Evolutionary conservation across 2,113 vertebrate species (phyloP).

Genomic region (Dolichallabes microphthalmus): DNA sequence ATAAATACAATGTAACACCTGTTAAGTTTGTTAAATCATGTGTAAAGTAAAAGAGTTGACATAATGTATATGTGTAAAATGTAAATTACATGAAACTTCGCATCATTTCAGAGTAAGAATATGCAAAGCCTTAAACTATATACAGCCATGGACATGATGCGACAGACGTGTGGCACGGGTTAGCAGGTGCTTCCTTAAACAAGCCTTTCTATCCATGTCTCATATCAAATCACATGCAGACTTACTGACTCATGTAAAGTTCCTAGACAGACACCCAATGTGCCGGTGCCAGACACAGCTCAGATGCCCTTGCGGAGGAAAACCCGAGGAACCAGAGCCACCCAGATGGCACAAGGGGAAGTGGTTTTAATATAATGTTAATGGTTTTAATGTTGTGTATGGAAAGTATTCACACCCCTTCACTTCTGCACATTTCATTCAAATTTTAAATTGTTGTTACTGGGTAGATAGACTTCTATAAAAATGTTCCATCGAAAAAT

Average conservation of each 20-base stretch:
- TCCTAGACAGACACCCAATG: neutral
- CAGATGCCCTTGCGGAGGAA: no score
- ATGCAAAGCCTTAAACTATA: neutral
- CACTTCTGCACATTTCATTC: no score
- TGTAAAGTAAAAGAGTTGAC: neutral
- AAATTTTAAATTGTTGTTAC: no score
- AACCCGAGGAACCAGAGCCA: no score
- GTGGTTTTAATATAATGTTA: no score
- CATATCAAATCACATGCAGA: neutral
- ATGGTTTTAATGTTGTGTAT: no score
- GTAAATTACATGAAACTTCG: neutral
- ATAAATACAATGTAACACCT: no score
- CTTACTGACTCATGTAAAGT: neutral
- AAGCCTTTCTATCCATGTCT: neutral
- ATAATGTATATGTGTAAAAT: neutral
- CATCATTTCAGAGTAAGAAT: neutral
- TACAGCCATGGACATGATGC: neutral
- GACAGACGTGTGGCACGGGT: neutral
- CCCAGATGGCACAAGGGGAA: no score
- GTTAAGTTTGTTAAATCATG: no score
- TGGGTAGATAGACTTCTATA: neutral
- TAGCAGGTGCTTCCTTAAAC: neutral
- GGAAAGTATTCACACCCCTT: no score
- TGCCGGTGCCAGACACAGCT: no score
- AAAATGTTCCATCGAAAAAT: neutral